phyloP scores from a whole-genome alignment of 2,113 vertebrate genomes.

The Rhegmatorhina hoffmannsi region DNA sequence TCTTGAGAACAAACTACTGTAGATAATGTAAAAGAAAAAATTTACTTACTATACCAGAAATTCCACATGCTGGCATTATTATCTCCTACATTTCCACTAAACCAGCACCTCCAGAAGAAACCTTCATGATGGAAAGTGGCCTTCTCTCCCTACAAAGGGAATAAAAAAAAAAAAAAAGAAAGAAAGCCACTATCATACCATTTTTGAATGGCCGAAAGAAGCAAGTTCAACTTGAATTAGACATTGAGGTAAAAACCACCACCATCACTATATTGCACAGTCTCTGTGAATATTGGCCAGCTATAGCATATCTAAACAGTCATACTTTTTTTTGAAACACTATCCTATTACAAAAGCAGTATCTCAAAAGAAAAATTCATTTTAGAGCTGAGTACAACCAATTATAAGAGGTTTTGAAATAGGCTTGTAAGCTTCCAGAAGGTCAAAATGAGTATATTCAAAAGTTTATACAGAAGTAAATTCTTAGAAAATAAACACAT shows the following conservation, averaged over 20 bases:
- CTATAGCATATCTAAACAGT: neutral
- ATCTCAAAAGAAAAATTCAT: neutral
- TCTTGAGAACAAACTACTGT: neutral
- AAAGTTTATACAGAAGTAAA: neutral
- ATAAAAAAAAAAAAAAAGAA: neutral
- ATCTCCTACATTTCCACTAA: conserved; percentile 71
- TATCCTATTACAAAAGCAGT: neutral
- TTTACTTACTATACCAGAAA: conserved; percentile 93
- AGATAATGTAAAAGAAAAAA: neutral
- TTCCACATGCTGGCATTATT: conserved; percentile 79
- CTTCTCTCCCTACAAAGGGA: conserved; percentile 55
- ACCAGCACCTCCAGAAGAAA: conserved; percentile 95
- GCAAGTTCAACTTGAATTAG: neutral
- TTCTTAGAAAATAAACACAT: neutral
- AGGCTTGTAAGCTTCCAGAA: neutral
- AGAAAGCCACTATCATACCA: neutral
- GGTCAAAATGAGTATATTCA: neutral
- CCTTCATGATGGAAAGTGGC: conserved; percentile 89
- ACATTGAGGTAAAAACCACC: neutral
- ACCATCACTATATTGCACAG: neutral
- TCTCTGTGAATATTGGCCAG: neutral
- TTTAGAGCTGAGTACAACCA: neutral
- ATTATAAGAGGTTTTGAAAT: neutral
- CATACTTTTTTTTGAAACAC: neutral
- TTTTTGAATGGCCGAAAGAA: neutral